A percentile compares a stretch with the other conserved stretches of the same genome.
Conservation (phyloP, 2,888 invertebrate genomes). For the Colostygia pectinataria region DNA sequence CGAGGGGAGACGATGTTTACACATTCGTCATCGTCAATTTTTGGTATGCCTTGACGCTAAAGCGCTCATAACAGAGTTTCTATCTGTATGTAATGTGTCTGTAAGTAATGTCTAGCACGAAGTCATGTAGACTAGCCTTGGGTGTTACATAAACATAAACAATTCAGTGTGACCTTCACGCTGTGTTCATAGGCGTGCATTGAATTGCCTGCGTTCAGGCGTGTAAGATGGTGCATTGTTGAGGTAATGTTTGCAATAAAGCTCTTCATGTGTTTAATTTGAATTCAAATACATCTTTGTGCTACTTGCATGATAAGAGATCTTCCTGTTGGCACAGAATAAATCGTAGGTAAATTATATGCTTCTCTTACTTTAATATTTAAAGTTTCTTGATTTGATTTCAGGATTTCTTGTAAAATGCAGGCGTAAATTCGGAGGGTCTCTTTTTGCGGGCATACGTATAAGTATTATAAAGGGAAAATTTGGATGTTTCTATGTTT, state of each 20-base stretch:
- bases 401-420: too few species aligned
- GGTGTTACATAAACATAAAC: slow-evolving; percentile 13
- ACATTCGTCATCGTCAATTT: too few species aligned
- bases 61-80: too few species aligned
- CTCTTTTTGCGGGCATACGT: too few species aligned
- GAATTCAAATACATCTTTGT: slow-evolving; percentile 1
- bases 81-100: too few species aligned
- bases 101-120: too few species aligned
- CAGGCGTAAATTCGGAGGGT: too few species aligned
- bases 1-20: too few species aligned
- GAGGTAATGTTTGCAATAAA: not conserved
- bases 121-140: not conserved
- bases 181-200: slow-evolving; percentile 8
- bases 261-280: slow-evolving; percentile 1
- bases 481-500: too few species aligned
- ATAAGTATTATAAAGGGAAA: too few species aligned
- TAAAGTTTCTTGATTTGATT: not conserved
- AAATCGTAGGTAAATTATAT: not conserved
- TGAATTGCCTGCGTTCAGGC: slow-evolving; percentile 11
- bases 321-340: not conserved
- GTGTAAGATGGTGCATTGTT: slow-evolving; percentile 8
- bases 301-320: not conserved
- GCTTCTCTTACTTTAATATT: not conserved
- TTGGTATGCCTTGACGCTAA: too few species aligned
- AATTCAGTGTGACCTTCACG: slow-evolving; percentile 18